Evolutionary conservation across 2,888 invertebrate genomes (phyloP).

Genomic region (Petrolisthes cinctipes): DNA sequence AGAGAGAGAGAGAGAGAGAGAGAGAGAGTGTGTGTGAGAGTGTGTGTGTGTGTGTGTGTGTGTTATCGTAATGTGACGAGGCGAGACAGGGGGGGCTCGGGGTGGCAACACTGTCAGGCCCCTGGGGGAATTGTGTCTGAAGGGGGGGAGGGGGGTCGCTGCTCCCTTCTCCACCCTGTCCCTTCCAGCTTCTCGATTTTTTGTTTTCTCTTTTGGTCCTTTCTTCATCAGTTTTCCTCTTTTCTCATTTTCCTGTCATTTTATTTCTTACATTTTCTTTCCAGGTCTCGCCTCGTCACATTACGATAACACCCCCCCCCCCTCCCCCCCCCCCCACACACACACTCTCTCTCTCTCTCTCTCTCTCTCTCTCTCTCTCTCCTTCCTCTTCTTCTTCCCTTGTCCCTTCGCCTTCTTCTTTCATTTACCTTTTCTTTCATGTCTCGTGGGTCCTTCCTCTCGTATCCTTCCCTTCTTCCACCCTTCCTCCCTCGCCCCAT

Average conservation of each 20-base stretch:
- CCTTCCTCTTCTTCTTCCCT: not conserved
- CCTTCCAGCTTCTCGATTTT: not conserved
- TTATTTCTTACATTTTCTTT: too few relatives aligned
- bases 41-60: not conserved
- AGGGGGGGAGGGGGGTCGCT: not conserved
- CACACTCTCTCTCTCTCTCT: too few relatives aligned
- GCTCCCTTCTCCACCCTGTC: not conserved
- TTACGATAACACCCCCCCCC: too few relatives aligned
- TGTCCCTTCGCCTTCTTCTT: not conserved
- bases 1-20: not conserved
- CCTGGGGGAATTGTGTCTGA: conserved; percentile 2
- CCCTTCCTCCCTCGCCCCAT: too few relatives aligned
- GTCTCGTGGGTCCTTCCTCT: not conserved
- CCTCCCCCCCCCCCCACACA: too few relatives aligned
- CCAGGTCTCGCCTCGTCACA: too few relatives aligned
- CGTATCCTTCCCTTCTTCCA: not conserved
- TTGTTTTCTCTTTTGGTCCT: not conserved
- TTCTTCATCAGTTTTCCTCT: not conserved
- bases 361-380: not conserved
- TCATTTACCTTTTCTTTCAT: not conserved
- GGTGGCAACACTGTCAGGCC: conserved; percentile 19
- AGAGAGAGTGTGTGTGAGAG: not conserved
- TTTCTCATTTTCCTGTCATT: not conserved
- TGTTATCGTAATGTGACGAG: not conserved
- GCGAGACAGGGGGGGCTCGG: conserved; percentile 1